A percentile compares a stretch with the other conserved stretches of the same genome.
phyloP scores from a whole-genome alignment of 2,113 vertebrate genomes.

The Narcine bancroftii region DNA sequence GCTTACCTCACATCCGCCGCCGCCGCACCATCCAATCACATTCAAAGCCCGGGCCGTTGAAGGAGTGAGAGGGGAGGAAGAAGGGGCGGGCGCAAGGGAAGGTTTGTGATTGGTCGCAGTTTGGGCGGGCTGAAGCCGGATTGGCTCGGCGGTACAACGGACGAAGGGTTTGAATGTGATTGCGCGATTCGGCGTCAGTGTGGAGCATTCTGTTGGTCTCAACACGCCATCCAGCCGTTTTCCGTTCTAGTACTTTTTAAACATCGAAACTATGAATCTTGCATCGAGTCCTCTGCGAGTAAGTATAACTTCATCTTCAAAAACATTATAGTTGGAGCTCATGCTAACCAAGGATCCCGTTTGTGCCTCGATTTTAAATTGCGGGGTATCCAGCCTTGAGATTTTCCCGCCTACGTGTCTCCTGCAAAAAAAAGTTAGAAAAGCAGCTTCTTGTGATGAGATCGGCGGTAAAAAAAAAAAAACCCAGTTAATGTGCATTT shows the following conservation, averaged over 20 bases:
- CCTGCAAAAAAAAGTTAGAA: no score
- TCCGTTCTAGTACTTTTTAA: not conserved
- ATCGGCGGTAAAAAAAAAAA: no score
- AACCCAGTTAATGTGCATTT: no score
- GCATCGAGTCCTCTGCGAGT: not conserved
- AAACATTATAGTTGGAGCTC: not conserved
- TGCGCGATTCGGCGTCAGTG: not conserved
- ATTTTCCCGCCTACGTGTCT: no score
- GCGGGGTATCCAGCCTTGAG: no score
- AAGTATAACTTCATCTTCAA: not conserved
- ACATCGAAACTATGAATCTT: not conserved
- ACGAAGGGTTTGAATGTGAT: not conserved
- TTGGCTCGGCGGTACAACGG: not conserved
- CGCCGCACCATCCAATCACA: not conserved
- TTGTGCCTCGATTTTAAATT: not conserved
- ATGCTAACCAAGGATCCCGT: not conserved
- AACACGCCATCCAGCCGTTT: no score
- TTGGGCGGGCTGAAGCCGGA: not conserved
- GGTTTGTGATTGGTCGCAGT: not conserved
- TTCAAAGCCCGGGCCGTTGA: not conserved
- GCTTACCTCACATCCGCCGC: no score
- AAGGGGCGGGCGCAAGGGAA: not conserved
- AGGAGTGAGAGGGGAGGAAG: no score
- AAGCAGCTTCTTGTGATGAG: no score
- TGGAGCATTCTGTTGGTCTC: not conserved